phyloP scores from a whole-genome alignment of 2,888 invertebrate genomes.

The Pammene aurita region DNA sequence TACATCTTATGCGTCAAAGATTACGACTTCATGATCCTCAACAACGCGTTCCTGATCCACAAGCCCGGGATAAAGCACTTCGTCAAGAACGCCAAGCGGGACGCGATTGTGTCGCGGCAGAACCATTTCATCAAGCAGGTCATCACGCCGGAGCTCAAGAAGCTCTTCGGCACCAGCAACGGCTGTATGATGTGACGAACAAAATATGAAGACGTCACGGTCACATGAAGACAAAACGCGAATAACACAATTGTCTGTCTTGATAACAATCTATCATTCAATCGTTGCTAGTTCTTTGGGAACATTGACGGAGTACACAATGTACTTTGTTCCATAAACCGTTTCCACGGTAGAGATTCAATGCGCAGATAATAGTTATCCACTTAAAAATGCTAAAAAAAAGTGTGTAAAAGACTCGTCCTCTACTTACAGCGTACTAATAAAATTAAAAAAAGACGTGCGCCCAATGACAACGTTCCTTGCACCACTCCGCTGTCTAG shows the following conservation, averaged over 20 bases:
- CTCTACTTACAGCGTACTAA: too few relatives aligned
- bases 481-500: too few relatives aligned
- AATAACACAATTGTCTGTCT: background rate
- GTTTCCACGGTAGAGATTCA: too few relatives aligned
- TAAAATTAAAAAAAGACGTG: too few relatives aligned
- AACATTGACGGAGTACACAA: too few relatives aligned
- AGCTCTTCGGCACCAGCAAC: conserved; percentile 90
- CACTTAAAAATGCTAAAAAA: too few relatives aligned
- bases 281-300: background rate
- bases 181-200: conserved; percentile 89
- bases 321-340: too few relatives aligned
- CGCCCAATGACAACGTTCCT: too few relatives aligned
- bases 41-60: conserved; percentile 96
- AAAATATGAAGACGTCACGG: conserved; percentile 11
- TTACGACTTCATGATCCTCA: conserved; percentile 96
- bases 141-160: conserved; percentile 92
- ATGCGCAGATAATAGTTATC: too few relatives aligned
- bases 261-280: background rate
- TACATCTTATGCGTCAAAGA: conserved; percentile 94
- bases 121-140: conserved; percentile 89
- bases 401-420: too few relatives aligned
- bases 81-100: conserved; percentile 90
- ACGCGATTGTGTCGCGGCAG: conserved; percentile 89
- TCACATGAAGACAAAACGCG: conserved; percentile 1
- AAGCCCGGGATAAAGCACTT: conserved; percentile 95